Percentiles rank a stretch among this genome's conserved stretches.
These are phyloP conservation scores for Astatotilapia flaviijosephi DNA, from an alignment of 2,113 vertebrate species.

Conservation along the genomic window DNA sequence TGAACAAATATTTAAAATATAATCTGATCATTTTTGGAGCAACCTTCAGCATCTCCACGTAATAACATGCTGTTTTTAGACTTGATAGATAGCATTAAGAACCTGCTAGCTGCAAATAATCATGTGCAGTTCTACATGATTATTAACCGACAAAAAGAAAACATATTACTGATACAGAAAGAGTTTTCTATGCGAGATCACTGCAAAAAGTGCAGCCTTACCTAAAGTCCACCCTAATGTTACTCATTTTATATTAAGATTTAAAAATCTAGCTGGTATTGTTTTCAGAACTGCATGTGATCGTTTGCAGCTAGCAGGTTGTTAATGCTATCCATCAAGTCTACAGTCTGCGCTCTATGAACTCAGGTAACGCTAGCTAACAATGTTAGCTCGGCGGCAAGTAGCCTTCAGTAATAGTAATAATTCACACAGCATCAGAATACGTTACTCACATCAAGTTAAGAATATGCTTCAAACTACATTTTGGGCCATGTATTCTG, in stretches of 20 bases:
- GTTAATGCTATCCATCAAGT: neutral
- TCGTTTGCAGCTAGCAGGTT: neutral
- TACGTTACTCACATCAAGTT: neutral
- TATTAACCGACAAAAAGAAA: too few relatives aligned
- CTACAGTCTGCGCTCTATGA: neutral
- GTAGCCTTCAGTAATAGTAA: neutral
- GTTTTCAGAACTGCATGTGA: neutral
- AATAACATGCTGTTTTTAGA: too few relatives aligned
- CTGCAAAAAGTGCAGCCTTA: neutral
- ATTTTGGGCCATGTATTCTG: neutral
- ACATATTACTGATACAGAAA: too few relatives aligned
- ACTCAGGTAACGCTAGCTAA: neutral
- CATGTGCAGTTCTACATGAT: too few relatives aligned
- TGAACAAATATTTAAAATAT: too few relatives aligned
- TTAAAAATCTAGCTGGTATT: neutral
- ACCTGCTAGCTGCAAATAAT: too few relatives aligned
- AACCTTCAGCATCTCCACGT: too few relatives aligned
- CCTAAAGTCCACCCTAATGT: neutral
- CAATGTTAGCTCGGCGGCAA: neutral
- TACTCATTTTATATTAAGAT: neutral
- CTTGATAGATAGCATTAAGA: too few relatives aligned
- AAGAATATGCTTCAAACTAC: neutral
- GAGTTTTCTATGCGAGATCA: neutral
- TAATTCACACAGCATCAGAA: neutral
- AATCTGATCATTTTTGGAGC: too few relatives aligned